Conservation (phyloP, 2,113 vertebrate genomes). For the Protobothrops mucrosquamatus region DNA sequence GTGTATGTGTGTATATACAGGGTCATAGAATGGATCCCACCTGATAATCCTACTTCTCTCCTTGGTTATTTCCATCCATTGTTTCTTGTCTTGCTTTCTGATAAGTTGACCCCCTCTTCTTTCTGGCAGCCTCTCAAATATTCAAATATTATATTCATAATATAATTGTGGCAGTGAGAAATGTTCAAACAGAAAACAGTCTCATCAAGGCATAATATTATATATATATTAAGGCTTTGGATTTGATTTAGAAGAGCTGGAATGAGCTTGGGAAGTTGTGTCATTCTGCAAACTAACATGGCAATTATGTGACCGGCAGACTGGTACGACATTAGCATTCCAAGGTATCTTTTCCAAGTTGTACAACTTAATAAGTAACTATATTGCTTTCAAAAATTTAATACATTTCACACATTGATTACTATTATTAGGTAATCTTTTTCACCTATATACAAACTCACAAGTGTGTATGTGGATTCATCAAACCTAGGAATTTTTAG, state of each 20-base stretch:
- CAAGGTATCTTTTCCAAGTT: not conserved
- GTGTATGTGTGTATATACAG: too few relatives aligned
- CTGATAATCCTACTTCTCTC: too few relatives aligned
- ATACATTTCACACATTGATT: not conserved
- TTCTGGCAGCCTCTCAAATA: too few relatives aligned
- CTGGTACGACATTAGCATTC: not conserved
- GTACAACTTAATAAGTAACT: not conserved
- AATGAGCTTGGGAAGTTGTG: not conserved
- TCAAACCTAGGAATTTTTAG: not conserved
- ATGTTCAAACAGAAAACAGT: not conserved
- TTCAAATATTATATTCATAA: too few relatives aligned
- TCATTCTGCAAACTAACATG: not conserved
- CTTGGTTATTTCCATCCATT: too few relatives aligned
- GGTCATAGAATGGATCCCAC: too few relatives aligned
- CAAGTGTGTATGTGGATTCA: not conserved
- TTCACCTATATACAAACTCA: not conserved
- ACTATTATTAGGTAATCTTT: not conserved
- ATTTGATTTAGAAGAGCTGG: not conserved
- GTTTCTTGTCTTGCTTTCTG: too few relatives aligned
- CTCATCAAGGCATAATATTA: not conserved
- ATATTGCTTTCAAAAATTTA: not conserved
- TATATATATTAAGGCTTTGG: not conserved
- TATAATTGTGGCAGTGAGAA: not conserved
- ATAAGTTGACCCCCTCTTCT: too few relatives aligned
- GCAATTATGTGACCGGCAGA: not conserved